Evolutionary conservation across 1,140 invertebrate genomes (phyloP).

Genomic region (Euwallacea similis): DNA sequence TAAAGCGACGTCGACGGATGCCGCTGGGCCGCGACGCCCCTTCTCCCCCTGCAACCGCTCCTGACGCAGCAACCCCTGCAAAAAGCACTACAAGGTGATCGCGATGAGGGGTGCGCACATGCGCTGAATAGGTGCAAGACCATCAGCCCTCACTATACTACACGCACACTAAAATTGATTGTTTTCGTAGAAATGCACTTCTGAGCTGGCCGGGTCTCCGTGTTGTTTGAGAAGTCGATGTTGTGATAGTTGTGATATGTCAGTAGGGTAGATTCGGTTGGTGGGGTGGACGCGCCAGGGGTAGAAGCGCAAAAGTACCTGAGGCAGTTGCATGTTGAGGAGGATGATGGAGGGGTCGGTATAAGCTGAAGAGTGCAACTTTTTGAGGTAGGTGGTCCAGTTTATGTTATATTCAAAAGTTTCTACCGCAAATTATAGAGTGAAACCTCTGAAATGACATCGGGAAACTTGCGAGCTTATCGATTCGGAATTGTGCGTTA

Average conservation of each 20-base stretch:
- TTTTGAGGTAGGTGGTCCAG: conserved; percentile 23
- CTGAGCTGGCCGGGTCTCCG: conserved; percentile 38
- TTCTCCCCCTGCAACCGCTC: conserved; percentile 9
- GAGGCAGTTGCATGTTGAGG: neutral
- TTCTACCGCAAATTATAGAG: no score
- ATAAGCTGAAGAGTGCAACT: conserved; percentile 6
- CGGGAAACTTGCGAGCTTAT: neutral
- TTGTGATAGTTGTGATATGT: conserved; percentile 53
- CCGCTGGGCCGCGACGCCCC: conserved; percentile 24
- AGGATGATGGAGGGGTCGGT: neutral
- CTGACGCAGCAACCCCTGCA: conserved; percentile 23
- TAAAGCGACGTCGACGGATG: conserved; percentile 10
- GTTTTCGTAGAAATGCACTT: conserved; percentile 50
- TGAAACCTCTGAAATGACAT: no score
- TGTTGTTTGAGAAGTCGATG: conserved; percentile 34
- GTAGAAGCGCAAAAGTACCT: no score
- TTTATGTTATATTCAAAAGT: neutral
- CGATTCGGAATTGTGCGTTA: neutral
- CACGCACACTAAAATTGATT: conserved; percentile 47
- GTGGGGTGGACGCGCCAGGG: no score
- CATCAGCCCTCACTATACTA: conserved; percentile 37
- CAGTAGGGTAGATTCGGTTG: conserved; percentile 38
- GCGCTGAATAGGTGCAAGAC: conserved; percentile 37
- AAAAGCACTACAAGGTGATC: conserved; percentile 35
- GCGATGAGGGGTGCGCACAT: conserved; percentile 18